Evolutionary conservation across 2,797 vertebrate genomes (phyloP), one percentile per base, ranked within the genome.

Genomic region (Iguana delicatissima): DNA sequence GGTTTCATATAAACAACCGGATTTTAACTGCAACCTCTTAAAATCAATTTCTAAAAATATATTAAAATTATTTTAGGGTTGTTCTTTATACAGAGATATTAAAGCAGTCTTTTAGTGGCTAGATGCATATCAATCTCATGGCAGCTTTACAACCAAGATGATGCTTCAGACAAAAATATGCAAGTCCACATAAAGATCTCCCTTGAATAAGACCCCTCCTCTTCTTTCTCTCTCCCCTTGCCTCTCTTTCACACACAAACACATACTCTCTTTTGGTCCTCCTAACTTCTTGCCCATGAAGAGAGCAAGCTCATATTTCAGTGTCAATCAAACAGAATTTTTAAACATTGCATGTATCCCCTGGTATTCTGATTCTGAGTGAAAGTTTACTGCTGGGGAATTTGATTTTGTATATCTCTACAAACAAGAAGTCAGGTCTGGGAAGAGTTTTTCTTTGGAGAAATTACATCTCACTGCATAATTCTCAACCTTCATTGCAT

Each of bases 391-490:
- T 91, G 42, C 90, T 81, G 86, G 87, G 87, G 91, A 94, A 2
- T 22, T 89, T 89, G 89, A 82, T 14, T 6, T 72, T 93, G 93
- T 93, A 91, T 94, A 93, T 55, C 62, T 85, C 91, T 90, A 59
- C 87, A 55, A 84, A 92, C 86, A 93, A 95, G 94, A 88, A 87
- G 90, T 90, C 72, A 94, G 92, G 24, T 50, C 80, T 92, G 81
- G 88, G 95, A 92, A 90, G 55, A n/a, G 80, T 69, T 93, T 95
- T 72, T 88, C 94, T 96, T 91, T 91, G 93, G 88, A 93, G 91
- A 80, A 91, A 87, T 82, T 64, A 50, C 10, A 1, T 55, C 24
- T 18, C 42, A 93, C 89, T 76, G 29, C 88, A 89, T 86, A 89
- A 64, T 94, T 95, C 92, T 72, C 95, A 94, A 38, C 32, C 57